phyloP scores from a whole-genome alignment of 2,797 vertebrate genomes.

The Pseudochaenichthys georgianus region DNA sequence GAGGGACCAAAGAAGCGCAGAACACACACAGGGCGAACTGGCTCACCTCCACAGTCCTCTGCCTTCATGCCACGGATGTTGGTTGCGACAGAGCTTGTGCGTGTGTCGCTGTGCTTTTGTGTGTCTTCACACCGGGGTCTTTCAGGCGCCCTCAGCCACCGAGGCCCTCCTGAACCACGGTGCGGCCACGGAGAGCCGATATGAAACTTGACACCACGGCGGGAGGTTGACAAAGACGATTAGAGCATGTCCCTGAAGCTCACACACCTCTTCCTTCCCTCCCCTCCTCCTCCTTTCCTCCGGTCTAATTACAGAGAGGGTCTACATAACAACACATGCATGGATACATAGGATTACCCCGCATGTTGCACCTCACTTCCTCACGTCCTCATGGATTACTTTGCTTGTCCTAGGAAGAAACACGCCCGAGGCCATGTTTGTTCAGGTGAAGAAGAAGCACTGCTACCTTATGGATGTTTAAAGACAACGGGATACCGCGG shows the following conservation, averaged over 20 bases:
- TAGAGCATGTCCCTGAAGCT: slow-evolving; percentile 71
- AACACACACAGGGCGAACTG: too few relatives aligned
- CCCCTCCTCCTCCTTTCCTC: slow-evolving; percentile 45
- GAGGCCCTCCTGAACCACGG: slow-evolving; percentile 65
- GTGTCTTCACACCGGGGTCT: slow-evolving; percentile 36
- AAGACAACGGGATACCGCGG: too few relatives aligned
- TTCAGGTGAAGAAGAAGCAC: slow-evolving; percentile 35
- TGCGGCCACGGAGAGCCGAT: slow-evolving; percentile 65
- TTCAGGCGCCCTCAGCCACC: slow-evolving; percentile 48
- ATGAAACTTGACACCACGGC: slow-evolving; percentile 84
- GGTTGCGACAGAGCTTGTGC: slow-evolving; percentile 57
- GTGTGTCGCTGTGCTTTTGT: slow-evolving; percentile 41
- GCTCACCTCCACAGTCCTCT: too few relatives aligned
- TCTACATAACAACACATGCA: slow-evolving; percentile 64
- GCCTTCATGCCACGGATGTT: too few relatives aligned
- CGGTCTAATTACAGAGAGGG: slow-evolving; percentile 66
- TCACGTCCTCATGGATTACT: slow-evolving; percentile 67
- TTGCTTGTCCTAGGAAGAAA: slow-evolving; percentile 64
- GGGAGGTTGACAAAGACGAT: slow-evolving; percentile 86
- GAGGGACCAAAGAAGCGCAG: too few relatives aligned
- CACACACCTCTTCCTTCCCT: slow-evolving; percentile 60
- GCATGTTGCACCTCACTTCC: slow-evolving; percentile 53
- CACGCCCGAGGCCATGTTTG: slow-evolving; percentile 46
- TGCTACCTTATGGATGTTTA: slow-evolving; percentile 7
- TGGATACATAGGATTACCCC: slow-evolving; percentile 64